These are phyloP conservation scores for Hipposideros larvatus DNA, from an alignment of 2,797 vertebrate genomes.

Conservation along the genomic window DNA sequence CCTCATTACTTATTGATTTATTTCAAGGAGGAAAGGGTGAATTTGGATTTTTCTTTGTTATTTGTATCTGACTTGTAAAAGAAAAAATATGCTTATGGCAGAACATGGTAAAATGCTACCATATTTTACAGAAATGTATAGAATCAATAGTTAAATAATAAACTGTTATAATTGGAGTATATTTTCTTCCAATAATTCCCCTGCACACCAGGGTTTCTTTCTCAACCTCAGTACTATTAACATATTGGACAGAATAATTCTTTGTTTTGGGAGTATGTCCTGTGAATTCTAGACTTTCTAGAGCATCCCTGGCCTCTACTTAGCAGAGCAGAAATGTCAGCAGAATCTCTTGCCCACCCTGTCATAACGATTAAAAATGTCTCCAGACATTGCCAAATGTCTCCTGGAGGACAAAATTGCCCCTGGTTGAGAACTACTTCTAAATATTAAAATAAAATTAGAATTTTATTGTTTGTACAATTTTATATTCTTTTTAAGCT, in stretches of 20 bases:
- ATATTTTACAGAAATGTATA: background rate
- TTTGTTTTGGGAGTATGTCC: background rate
- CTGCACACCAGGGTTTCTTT: background rate
- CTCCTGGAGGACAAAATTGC: no score
- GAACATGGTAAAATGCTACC: background rate
- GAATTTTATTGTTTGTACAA: background rate
- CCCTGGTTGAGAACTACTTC: background rate
- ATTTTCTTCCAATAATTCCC: background rate
- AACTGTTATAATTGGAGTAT: background rate
- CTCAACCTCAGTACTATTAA: background rate
- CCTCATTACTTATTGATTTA: constrained; percentile 46
- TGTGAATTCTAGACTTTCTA: constrained; percentile 8
- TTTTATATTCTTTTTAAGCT: constrained; percentile 1
- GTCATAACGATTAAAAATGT: background rate
- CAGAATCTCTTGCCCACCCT: background rate
- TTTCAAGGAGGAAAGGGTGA: constrained; percentile 17
- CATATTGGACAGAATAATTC: background rate
- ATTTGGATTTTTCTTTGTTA: constrained; percentile 1
- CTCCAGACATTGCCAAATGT: background rate
- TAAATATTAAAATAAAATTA: constrained; percentile 25
- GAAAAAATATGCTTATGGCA: background rate
- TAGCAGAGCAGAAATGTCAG: background rate
- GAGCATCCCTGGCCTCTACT: background rate
- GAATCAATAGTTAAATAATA: constrained; percentile 22
- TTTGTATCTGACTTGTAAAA: constrained; percentile 20